Evolutionary conservation across 1,140 invertebrate genomes (phyloP).

Genomic region (Geopemphigus sp.): DNA sequence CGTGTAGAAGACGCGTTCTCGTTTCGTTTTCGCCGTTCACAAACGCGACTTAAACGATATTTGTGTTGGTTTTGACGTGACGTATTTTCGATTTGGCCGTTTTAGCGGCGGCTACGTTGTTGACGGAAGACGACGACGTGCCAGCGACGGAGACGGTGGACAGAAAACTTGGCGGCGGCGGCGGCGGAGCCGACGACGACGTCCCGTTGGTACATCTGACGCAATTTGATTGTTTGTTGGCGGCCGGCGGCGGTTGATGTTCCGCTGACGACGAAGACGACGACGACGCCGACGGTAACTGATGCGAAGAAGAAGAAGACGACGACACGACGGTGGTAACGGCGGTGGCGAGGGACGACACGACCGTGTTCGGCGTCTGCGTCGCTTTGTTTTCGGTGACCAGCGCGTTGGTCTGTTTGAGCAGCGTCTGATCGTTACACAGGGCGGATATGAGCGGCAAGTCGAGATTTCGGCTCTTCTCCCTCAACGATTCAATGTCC

Average conservation of each 20-base stretch:
- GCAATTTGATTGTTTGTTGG: background rate
- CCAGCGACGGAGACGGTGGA: background rate
- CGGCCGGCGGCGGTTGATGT: background rate
- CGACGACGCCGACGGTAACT: background rate
- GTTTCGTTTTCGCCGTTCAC: background rate
- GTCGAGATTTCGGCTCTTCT: constrained; percentile 83
- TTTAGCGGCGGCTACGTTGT: background rate
- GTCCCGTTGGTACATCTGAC: background rate
- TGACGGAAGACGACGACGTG: background rate
- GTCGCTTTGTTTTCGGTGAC: constrained; percentile 66
- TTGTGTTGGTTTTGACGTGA: constrained; percentile 26
- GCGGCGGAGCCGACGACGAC: constrained; percentile 5
- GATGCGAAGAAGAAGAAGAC: background rate
- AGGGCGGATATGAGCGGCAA: constrained; percentile 83
- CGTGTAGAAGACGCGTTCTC: no score
- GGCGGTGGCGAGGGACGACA: background rate
- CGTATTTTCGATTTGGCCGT: constrained; percentile 30
- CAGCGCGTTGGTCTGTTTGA: constrained; percentile 81
- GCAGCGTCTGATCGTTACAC: constrained; percentile 80
- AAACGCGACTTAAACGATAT: background rate
- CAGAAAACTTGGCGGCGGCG: constrained; percentile 3
- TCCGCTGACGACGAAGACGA: background rate
- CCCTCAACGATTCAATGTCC: constrained; percentile 76
- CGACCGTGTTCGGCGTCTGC: background rate
- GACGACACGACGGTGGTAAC: background rate